Percentiles rank a stretch among this genome's conserved stretches.
Evolutionary conservation across 2,113 vertebrate genomes (phyloP).

Genomic region (Podiceps cristatus): DNA sequence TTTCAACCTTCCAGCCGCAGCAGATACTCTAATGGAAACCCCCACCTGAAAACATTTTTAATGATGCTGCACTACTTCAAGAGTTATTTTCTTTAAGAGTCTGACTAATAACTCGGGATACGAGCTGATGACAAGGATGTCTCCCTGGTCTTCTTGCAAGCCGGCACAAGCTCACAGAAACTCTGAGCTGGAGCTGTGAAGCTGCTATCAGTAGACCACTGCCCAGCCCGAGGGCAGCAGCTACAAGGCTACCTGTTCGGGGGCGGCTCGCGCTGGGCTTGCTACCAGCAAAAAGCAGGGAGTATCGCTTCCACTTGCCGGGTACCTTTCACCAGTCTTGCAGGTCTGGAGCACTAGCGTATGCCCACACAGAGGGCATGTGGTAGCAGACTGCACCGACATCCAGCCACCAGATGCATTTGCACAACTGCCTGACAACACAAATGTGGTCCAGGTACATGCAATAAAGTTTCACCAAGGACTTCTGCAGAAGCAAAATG

Average conservation of each 20-base stretch:
- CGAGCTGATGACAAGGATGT: not conserved
- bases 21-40: not conserved
- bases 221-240: not conserved
- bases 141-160: not conserved
- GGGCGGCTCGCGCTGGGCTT: not conserved
- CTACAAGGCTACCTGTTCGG: not conserved
- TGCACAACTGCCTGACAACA: not conserved
- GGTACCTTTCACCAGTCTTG: not conserved
- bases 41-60: not conserved
- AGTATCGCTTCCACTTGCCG: not conserved
- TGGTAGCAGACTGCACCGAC: not conserved
- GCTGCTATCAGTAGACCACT: accelerated
- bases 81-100: not conserved
- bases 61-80: not conserved
- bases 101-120: not conserved
- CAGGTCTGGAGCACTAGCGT: not conserved
- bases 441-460: accelerated
- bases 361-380: not conserved
- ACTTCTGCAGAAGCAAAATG: not conserved
- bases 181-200: not conserved
- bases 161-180: not conserved
- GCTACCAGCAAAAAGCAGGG: not conserved
- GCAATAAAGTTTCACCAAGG: not conserved
- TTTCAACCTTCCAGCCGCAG: not conserved
- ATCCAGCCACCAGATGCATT: not conserved